A percentile compares a stretch with the other conserved stretches of the same genome.
Conservation (phyloP, 2,797 vertebrate species). For the Clarias platycephalus region DNA sequence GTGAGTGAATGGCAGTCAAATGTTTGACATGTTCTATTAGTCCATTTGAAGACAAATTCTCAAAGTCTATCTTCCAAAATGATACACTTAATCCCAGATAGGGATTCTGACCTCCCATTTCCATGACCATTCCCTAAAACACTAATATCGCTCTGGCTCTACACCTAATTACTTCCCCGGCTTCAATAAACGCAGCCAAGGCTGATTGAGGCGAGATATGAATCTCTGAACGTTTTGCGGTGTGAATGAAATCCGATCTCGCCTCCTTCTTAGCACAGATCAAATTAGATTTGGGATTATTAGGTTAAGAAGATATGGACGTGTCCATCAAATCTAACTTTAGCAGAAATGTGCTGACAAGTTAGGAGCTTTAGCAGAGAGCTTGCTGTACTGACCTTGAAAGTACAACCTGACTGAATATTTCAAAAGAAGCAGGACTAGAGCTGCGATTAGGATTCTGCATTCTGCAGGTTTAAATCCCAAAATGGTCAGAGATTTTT, state of each 20-base stretch:
- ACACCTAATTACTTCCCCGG: constrained; percentile 21
- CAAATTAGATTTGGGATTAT: constrained; percentile 48
- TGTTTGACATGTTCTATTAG: neutral
- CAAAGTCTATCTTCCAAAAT: neutral
- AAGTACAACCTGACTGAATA: neutral
- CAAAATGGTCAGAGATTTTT: no score
- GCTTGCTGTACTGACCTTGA: neutral
- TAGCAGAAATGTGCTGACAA: constrained; percentile 2
- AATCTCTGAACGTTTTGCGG: constrained; percentile 24
- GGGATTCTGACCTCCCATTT: neutral
- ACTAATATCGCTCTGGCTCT: neutral
- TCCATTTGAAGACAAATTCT: constrained; percentile 1
- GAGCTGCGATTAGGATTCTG: neutral
- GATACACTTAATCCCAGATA: constrained; percentile 5
- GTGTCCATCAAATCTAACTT: constrained; percentile 46
- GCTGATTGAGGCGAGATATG: constrained; percentile 15
- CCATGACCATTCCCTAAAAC: neutral
- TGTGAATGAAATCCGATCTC: neutral
- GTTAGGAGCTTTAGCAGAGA: neutral
- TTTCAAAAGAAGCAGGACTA: neutral
- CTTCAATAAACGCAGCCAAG: neutral
- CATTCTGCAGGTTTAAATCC: neutral
- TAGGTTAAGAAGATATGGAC: constrained; percentile 51
- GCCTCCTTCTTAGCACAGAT: constrained; percentile 23
- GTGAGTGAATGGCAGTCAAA: neutral